A percentile compares a stretch with the other conserved stretches of the same genome.
Evolutionary conservation across 2,888 invertebrate genomes (phyloP).

Genomic region (Hofmannophila pseudospretella): DNA sequence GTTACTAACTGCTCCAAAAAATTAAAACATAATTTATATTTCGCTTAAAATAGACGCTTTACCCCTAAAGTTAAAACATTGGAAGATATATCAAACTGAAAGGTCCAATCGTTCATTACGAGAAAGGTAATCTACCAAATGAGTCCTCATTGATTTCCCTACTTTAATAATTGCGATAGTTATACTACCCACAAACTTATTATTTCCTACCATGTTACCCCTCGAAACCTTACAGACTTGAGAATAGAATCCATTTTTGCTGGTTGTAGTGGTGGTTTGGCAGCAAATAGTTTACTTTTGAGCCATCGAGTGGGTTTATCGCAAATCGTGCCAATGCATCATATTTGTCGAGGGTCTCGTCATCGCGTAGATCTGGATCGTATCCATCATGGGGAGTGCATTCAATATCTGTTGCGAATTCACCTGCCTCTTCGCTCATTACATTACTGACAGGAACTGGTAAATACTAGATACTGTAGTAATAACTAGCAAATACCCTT

Average conservation of each 20-base stretch:
- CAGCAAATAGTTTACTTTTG: conserved; percentile 24
- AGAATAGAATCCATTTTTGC: neutral
- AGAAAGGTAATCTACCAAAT: conserved; percentile 62
- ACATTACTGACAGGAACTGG: too few relatives aligned
- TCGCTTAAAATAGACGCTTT: too few relatives aligned
- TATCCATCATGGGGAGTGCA: conserved; percentile 40
- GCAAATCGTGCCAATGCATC: conserved; percentile 65
- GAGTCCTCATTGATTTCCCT: conserved; percentile 66
- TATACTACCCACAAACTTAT: conserved; percentile 17
- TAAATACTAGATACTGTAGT: too few relatives aligned
- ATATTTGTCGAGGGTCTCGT: conserved; percentile 70
- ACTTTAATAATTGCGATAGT: conserved; percentile 65
- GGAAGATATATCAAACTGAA: conserved; percentile 7
- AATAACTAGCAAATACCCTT: too few relatives aligned
- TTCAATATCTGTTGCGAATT: conserved; percentile 2
- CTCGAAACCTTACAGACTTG: neutral
- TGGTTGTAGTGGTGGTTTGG: neutral
- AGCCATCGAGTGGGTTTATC: conserved; percentile 47
- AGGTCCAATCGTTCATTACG: conserved; percentile 55
- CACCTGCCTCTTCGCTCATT: conserved; percentile 3
- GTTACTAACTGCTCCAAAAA: too few relatives aligned
- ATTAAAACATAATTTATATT: too few relatives aligned
- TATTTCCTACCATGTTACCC: neutral
- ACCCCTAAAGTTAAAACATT: too few relatives aligned
- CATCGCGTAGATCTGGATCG: conserved; percentile 52